A percentile compares a stretch with the other conserved stretches of the same genome.
Conservation (phyloP, 2,797 vertebrate species). For the Heteromormyrus szaboi region DNA sequence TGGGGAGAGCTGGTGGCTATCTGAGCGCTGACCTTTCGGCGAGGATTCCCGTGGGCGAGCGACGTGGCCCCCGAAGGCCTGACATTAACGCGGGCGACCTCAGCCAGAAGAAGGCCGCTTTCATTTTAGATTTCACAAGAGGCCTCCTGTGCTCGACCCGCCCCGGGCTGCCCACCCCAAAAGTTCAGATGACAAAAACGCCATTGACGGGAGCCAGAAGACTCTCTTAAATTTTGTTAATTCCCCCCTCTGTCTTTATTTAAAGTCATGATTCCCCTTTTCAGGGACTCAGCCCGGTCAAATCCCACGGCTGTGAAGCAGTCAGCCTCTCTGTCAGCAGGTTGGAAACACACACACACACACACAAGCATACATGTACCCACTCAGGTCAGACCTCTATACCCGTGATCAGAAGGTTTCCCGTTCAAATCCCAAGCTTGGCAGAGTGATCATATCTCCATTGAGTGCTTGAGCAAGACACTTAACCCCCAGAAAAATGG, state of each 20-base stretch:
- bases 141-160: conserved; percentile 38
- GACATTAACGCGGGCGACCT: conserved; percentile 56
- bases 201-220: background rate
- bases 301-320: conserved; percentile 11
- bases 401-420: background rate
- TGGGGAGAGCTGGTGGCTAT: background rate
- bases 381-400: background rate
- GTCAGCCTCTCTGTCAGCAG: background rate
- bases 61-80: conserved; percentile 54
- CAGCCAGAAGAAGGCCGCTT: conserved; percentile 35
- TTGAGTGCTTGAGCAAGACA: background rate
- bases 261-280: conserved; percentile 31
- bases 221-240: conserved; percentile 1
- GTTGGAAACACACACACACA: background rate
- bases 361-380: background rate
- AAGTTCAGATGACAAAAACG: conserved; percentile 19
- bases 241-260: background rate
- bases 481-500: background rate
- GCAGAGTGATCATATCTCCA: background rate
- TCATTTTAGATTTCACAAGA: conserved; percentile 51
- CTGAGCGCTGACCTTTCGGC: background rate
- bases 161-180: background rate
- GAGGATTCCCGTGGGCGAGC: conserved; percentile 46
- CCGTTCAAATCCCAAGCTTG: background rate
- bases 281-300: background rate